Conservation (phyloP, 2,888 invertebrate species). For the Meloe dianella region DNA sequence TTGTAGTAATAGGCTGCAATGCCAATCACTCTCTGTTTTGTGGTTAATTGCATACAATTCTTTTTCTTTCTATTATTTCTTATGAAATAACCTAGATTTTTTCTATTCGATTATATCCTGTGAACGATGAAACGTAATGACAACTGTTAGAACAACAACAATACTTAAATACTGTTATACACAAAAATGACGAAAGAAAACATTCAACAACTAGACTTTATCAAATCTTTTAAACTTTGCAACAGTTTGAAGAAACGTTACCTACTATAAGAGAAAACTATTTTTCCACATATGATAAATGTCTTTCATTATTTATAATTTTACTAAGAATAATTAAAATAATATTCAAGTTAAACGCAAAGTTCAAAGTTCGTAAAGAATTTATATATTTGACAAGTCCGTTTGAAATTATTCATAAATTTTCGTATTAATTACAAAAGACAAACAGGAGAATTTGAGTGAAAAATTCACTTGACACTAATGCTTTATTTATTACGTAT, state of each 20-base stretch:
- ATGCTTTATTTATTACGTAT: too few species aligned
- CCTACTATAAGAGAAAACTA: too few species aligned
- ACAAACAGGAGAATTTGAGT: too few species aligned
- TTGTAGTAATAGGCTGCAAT: background rate
- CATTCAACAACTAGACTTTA: background rate
- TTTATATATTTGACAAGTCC: too few species aligned
- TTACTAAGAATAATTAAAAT: too few species aligned
- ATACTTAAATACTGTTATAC: background rate
- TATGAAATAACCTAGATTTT: constrained; percentile 9
- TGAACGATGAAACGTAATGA: background rate
- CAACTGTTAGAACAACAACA: background rate
- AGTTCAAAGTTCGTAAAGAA: too few species aligned
- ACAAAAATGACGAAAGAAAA: background rate
- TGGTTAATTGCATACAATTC: background rate
- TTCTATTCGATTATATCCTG: constrained; percentile 5
- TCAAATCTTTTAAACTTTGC: background rate
- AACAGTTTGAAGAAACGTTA: background rate
- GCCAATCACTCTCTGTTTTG: background rate
- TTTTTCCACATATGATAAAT: too few species aligned
- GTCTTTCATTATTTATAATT: too few species aligned
- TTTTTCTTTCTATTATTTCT: background rate
- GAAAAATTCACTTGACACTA: too few species aligned
- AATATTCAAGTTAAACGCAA: too few species aligned
- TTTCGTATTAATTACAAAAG: too few species aligned
- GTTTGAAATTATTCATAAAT: too few species aligned